phyloP scores from a whole-genome alignment of 2,113 vertebrate genomes.

The Struthidea cinerea region DNA sequence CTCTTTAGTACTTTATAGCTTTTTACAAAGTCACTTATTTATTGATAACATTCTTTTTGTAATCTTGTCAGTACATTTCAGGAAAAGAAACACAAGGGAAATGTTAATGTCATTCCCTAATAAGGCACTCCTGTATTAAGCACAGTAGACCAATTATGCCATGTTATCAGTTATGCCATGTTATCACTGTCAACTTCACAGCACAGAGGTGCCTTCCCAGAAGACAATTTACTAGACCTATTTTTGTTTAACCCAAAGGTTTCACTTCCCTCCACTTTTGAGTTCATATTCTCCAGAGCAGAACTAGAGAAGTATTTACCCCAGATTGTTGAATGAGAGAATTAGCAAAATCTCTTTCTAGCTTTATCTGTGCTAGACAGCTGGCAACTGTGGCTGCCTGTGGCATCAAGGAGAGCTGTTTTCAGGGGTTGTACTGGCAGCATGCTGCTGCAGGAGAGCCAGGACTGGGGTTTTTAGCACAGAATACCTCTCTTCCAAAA shows the following conservation, averaged over 20 bases:
- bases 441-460: fast-evolving
- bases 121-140: background rate
- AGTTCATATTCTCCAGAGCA: background rate
- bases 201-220: background rate
- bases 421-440: background rate
- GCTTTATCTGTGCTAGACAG: background rate
- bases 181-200: background rate
- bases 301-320: background rate
- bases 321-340: background rate
- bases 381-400: background rate
- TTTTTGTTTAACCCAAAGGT: background rate
- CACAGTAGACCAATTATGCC: background rate
- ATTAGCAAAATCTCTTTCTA: background rate
- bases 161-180: background rate
- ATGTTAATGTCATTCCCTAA: background rate
- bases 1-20: background rate
- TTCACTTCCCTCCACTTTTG: background rate
- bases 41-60: background rate
- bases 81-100: background rate
- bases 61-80: background rate
- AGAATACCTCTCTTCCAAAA: background rate
- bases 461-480: background rate
- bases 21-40: background rate
- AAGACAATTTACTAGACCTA: background rate
- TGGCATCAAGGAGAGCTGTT: background rate